phyloP scores from a whole-genome alignment of 2,888 invertebrate species.

The Eurytoma adleriae region DNA sequence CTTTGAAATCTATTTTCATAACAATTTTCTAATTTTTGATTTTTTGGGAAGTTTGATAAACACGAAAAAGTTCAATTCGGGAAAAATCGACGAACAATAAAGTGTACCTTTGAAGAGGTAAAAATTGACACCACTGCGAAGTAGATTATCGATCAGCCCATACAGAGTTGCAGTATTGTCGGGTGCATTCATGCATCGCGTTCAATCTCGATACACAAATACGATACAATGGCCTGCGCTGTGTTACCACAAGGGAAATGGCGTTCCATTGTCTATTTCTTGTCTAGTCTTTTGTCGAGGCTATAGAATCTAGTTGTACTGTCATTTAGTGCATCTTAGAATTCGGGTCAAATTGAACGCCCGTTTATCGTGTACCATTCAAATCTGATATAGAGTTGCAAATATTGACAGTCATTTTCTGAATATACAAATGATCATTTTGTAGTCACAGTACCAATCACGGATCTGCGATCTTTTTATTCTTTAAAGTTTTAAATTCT shows the following conservation, averaged over 20 bases:
- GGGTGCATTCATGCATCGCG: not conserved
- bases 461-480: too few species aligned
- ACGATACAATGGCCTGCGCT: conserved; percentile 3
- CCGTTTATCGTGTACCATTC: too few species aligned
- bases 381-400: too few species aligned
- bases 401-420: too few species aligned
- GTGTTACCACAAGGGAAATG: not conserved
- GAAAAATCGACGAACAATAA: not conserved
- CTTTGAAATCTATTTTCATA: too few species aligned
- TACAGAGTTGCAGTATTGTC: not conserved
- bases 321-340: conserved; percentile 14
- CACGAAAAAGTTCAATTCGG: not conserved
- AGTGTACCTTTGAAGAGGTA: not conserved
- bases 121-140: not conserved
- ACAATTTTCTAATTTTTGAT: too few species aligned
- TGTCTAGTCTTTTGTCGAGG: conserved; percentile 21
- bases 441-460: too few species aligned
- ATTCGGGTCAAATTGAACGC: conserved; percentile 21
- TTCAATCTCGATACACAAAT: conserved; percentile 20
- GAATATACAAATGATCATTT: too few species aligned
- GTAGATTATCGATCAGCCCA: conserved; percentile 10
- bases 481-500: too few species aligned
- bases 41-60: not conserved
- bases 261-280: conserved; percentile 28
- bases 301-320: conserved; percentile 6